Conservation (phyloP, 37 sponge, comb jelly and placozoan genomes). For the Eunapius fragilis region DNA sequence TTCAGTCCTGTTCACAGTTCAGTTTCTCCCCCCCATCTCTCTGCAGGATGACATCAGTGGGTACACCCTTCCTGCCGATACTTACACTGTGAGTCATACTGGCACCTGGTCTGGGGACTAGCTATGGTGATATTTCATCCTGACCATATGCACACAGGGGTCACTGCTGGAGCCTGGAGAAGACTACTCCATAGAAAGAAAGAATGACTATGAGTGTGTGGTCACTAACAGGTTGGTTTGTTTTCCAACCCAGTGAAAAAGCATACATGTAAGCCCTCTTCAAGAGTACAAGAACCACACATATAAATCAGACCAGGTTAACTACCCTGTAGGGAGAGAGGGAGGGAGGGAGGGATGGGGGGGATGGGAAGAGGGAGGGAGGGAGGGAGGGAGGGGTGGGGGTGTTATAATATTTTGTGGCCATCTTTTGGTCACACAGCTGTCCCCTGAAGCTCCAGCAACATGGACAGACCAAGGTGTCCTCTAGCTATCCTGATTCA, state of each 20-base stretch:
- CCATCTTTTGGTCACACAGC: background rate
- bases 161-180: background rate
- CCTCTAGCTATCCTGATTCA: too few species aligned
- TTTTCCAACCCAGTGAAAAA: too few species aligned
- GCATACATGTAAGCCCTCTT: too few species aligned
- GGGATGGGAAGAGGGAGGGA: too few species aligned
- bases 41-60: background rate
- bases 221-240: background rate
- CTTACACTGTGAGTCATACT: too few species aligned
- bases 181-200: background rate
- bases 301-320: background rate
- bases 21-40: too few species aligned
- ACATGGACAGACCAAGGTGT: background rate
- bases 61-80: background rate
- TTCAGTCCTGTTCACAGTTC: too few species aligned
- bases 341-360: too few species aligned
- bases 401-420: background rate
- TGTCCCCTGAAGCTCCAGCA: constrained; percentile 7
- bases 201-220: background rate
- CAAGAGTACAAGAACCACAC: too few species aligned
- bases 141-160: background rate
- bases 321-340: too few species aligned
- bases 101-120: too few species aligned
- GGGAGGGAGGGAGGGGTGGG: too few species aligned
- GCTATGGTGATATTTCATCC: background rate